Percentiles rank a stretch among this genome's conserved stretches.
phyloP scores from a whole-genome alignment of 2,888 invertebrate genomes.

The Prosapia bicincta region DNA sequence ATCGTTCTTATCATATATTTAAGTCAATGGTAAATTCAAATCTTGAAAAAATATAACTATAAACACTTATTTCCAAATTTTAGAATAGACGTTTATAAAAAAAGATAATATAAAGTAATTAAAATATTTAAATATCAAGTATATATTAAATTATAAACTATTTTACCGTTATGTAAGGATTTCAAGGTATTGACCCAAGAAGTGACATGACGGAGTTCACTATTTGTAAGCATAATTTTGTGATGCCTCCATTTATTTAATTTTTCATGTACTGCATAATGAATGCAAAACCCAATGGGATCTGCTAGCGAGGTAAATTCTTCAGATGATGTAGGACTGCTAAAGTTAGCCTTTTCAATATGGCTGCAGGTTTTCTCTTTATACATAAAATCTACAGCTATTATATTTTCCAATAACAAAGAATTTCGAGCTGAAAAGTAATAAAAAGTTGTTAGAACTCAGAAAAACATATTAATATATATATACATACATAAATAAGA shows the following conservation, averaged over 20 bases:
- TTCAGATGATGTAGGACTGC: constrained; percentile 5
- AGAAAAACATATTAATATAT: too few relatives aligned
- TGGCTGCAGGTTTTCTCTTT: constrained; percentile 46
- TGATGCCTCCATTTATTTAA: constrained; percentile 59
- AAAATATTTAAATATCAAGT: too few relatives aligned
- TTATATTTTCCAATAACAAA: constrained; percentile 55
- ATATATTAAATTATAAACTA: too few relatives aligned
- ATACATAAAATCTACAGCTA: constrained; percentile 52
- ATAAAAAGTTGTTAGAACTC: too few relatives aligned
- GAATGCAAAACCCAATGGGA: constrained; percentile 54
- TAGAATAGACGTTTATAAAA: too few relatives aligned
- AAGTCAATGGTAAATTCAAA: too few relatives aligned
- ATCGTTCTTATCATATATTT: too few relatives aligned
- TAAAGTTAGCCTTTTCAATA: constrained; percentile 26
- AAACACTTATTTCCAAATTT: too few relatives aligned
- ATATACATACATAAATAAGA: too few relatives aligned
- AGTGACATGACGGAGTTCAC: constrained; percentile 57
- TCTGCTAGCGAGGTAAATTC: constrained; percentile 41
- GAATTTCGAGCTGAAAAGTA: constrained; percentile 51
- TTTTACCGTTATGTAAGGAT: constrained; percentile 44
- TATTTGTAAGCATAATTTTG: constrained; percentile 55
- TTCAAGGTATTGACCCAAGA: constrained; percentile 60
- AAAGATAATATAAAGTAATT: too few relatives aligned
- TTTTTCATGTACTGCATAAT: constrained; percentile 56
- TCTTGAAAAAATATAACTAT: too few relatives aligned